phyloP scores from a whole-genome alignment of 2,888 invertebrate species.

The Hesperia comma region DNA sequence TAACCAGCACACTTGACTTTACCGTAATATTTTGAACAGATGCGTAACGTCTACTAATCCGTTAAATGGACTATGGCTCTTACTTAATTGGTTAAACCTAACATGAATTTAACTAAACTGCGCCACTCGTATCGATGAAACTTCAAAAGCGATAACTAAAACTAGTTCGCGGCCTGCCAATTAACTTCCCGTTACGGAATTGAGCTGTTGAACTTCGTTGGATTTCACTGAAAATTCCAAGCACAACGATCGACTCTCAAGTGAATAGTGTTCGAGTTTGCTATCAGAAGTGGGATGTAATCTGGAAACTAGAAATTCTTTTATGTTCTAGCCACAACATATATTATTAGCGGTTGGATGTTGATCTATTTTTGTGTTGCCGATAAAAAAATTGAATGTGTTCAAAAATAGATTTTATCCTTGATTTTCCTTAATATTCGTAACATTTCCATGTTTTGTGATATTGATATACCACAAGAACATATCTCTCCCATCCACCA shows the following conservation, averaged over 20 bases:
- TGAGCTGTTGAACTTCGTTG: conserved; percentile 5
- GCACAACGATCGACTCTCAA: neutral
- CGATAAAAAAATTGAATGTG: no score
- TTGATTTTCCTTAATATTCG: no score
- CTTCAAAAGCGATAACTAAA: conserved; percentile 13
- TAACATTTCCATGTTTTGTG: no score
- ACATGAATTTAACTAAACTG: conserved; percentile 5
- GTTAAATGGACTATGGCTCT: no score
- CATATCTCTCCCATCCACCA: no score
- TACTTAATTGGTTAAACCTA: neutral
- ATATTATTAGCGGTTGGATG: no score
- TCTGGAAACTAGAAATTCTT: neutral
- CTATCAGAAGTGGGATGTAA: conserved; percentile 2
- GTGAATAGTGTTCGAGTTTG: neutral
- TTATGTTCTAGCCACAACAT: neutral
- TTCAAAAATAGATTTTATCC: no score
- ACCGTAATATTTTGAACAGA: no score
- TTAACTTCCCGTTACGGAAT: conserved; percentile 9
- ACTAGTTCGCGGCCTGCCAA: conserved; percentile 11
- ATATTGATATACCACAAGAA: no score
- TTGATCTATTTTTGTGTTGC: no score
- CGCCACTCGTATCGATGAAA: conserved; percentile 13
- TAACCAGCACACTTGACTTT: no score
- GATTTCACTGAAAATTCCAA: neutral
- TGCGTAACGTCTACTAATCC: no score